Conservation (phyloP, 2,888 invertebrate species). For the Dryocosmus kuriphilus region DNA sequence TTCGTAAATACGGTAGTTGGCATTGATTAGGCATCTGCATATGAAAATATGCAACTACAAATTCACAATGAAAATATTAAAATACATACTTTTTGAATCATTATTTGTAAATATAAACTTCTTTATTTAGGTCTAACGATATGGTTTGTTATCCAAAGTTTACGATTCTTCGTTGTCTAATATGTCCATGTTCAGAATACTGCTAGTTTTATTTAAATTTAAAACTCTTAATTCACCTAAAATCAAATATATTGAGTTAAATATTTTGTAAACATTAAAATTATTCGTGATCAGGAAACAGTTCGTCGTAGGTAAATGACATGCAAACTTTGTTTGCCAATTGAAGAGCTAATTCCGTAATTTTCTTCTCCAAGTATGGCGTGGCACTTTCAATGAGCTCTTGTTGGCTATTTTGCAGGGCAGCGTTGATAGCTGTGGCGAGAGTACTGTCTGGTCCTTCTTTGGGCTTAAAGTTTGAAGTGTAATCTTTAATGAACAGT, state of each 20-base stretch:
- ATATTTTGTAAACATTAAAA: background rate
- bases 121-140: background rate
- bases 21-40: too few relatives aligned
- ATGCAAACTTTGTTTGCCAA: slow-evolving; percentile 70
- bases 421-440: slow-evolving; percentile 60
- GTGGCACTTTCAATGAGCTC: slow-evolving; percentile 70
- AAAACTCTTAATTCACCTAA: background rate
- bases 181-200: background rate
- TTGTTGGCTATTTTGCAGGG: slow-evolving; percentile 65
- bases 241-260: background rate
- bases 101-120: too few relatives aligned
- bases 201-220: background rate
- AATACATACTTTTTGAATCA: too few relatives aligned
- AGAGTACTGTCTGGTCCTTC: slow-evolving; percentile 58
- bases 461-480: slow-evolving; percentile 56
- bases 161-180: background rate
- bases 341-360: slow-evolving; percentile 66
- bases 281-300: slow-evolving; percentile 71
- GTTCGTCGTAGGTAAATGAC: slow-evolving; percentile 71
- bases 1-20: too few relatives aligned
- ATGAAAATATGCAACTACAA: too few relatives aligned
- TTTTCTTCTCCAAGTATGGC: slow-evolving; percentile 71
- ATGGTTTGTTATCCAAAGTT: background rate
- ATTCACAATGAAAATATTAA: too few relatives aligned
- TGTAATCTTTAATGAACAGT: slow-evolving; percentile 61